These are phyloP conservation scores for Euphonia xanthogaster DNA, from an alignment of 2,797 vertebrate genomes.

Conservation along the genomic window DNA sequence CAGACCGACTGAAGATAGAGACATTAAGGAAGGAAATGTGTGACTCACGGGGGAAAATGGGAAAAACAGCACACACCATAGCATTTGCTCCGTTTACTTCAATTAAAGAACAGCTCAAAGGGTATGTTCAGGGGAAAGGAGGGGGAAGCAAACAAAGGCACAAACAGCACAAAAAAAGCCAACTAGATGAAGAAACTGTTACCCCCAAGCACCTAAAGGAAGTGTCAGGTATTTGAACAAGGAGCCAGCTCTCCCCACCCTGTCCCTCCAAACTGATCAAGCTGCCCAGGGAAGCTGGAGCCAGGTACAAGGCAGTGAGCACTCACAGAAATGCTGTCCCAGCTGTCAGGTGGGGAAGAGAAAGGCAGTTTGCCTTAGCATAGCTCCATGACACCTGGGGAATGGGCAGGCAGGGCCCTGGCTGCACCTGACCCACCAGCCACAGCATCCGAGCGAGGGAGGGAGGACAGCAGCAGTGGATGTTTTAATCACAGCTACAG, in stretches of 20 bases:
- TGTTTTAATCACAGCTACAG: not conserved
- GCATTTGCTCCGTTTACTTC: conserved; percentile 74
- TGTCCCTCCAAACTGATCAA: not conserved
- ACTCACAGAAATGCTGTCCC: not conserved
- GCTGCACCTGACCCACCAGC: not conserved
- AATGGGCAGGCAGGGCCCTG: not conserved
- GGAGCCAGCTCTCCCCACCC: not conserved
- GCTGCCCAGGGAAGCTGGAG: not conserved
- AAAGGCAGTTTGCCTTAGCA: not conserved
- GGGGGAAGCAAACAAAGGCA: conserved; percentile 41
- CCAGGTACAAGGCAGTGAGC: rapidly evolving
- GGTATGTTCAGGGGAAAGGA: conserved; percentile 62
- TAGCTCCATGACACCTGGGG: not conserved
- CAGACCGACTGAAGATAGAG: conserved; percentile 68
- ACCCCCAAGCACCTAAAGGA: conserved; percentile 32
- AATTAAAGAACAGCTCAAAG: conserved; percentile 75
- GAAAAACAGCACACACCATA: conserved; percentile 67
- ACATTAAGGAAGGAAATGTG: conserved; percentile 74
- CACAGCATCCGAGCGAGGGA: not conserved
- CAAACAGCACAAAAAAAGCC: not conserved
- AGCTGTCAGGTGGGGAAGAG: not conserved
- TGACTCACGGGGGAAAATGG: conserved; percentile 70
- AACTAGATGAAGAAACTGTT: conserved; percentile 44
- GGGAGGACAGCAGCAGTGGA: rapidly evolving
- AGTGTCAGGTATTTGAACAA: not conserved